Conservation (phyloP, 2,888 invertebrate species). For the Stenurella melanura region DNA sequence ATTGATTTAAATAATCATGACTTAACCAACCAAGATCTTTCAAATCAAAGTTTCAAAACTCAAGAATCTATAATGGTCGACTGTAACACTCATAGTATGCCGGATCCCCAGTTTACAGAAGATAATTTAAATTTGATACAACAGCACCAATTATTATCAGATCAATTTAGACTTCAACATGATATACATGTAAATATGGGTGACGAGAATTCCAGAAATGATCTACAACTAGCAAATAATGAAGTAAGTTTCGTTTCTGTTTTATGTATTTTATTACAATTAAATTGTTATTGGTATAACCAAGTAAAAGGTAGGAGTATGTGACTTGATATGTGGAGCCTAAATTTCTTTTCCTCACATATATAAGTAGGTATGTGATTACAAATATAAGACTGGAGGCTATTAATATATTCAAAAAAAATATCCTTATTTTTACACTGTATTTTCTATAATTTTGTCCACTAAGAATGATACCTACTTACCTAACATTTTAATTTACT, state of each 20-base stretch:
- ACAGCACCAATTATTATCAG: conserved; percentile 64
- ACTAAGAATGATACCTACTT: too few species aligned
- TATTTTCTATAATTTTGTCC: too few species aligned
- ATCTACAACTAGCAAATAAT: conserved; percentile 43
- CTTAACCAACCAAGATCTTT: conserved; percentile 66
- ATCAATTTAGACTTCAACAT: conserved; percentile 62
- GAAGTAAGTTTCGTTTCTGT: conserved; percentile 44
- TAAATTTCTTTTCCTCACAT: too few species aligned
- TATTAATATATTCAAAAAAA: too few species aligned
- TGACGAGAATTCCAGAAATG: conserved; percentile 37
- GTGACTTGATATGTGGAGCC: too few species aligned
- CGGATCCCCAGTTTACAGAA: conserved; percentile 59
- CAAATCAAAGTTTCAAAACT: conserved; percentile 66
- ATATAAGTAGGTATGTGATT: too few species aligned
- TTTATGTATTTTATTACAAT: not conserved
- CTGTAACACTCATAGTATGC: conserved; percentile 54
- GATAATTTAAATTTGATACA: conserved; percentile 66
- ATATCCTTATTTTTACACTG: too few species aligned
- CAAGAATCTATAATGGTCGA: conserved; percentile 64
- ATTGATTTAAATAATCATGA: conserved; percentile 69
- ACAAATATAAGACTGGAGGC: too few species aligned
- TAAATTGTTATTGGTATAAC: not conserved
- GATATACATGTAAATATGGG: conserved; percentile 57
- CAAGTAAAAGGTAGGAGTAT: too few species aligned
- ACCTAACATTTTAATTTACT: too few species aligned